Evolutionary conservation across 1,140 invertebrate genomes (phyloP).

Genomic region (Drosophila grimshawi): DNA sequence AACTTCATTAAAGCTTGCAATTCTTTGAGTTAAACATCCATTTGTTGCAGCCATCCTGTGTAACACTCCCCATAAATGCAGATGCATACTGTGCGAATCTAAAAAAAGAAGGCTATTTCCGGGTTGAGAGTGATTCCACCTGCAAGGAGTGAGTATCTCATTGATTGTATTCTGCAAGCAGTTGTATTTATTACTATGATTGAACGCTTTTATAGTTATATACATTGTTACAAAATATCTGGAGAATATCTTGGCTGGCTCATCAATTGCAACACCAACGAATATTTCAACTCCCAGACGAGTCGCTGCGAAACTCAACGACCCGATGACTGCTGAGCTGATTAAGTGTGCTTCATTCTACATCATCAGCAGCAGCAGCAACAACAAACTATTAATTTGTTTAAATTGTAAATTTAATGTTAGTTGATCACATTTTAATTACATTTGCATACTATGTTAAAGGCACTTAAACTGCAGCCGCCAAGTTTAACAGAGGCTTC

Average conservation of each 20-base stretch:
- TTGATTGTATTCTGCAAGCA: too few relatives aligned
- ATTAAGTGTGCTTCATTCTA: not conserved
- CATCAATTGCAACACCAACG: constrained; percentile 53
- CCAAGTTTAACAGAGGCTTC: too few relatives aligned
- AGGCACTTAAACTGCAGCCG: too few relatives aligned
- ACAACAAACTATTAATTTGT: too few relatives aligned
- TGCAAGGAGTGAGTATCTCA: constrained; percentile 51
- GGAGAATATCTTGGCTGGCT: constrained; percentile 60
- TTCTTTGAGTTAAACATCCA: not conserved
- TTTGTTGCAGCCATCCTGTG: constrained; percentile 33
- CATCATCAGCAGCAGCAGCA: too few relatives aligned
- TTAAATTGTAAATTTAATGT: too few relatives aligned
- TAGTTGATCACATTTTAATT: too few relatives aligned
- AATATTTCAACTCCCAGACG: constrained; percentile 56
- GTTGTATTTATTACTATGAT: not conserved
- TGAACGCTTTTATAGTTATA: constrained; percentile 46
- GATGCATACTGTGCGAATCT: constrained; percentile 48
- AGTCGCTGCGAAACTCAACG: constrained; percentile 37
- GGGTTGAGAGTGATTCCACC: constrained; percentile 51
- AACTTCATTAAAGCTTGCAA: not conserved
- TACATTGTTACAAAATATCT: constrained; percentile 58
- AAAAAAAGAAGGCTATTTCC: constrained; percentile 41
- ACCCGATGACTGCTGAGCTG: constrained; percentile 49
- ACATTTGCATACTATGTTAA: too few relatives aligned
- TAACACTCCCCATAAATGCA: constrained; percentile 6